These are phyloP conservation scores for Trachythela sp. DNA, from an alignment of 64 coral and sea anemone species.

Conservation along the genomic window DNA sequence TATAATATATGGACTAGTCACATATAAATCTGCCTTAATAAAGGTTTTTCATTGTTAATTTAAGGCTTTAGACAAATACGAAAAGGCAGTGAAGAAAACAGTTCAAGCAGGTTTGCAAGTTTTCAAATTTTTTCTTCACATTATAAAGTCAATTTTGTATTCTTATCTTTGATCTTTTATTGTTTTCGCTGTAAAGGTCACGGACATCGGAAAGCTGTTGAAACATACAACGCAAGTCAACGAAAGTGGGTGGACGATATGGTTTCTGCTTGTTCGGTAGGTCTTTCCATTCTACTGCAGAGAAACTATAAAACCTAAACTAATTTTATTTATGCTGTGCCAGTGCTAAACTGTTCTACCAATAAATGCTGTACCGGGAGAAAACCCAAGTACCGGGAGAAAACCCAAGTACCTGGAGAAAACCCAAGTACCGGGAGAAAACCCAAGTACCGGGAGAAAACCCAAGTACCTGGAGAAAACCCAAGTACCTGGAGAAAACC, in stretches of 20 bases:
- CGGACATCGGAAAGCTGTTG: neutral
- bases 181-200: neutral
- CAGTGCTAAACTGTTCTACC: too few relatives aligned
- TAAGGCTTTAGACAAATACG: constrained; percentile 8
- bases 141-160: neutral
- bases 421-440: too few relatives aligned
- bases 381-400: too few relatives aligned
- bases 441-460: too few relatives aligned
- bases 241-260: constrained; percentile 16
- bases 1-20: too few relatives aligned
- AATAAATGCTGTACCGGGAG: too few relatives aligned
- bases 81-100: constrained; percentile 19
- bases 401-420: too few relatives aligned
- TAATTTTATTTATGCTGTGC: too few relatives aligned
- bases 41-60: neutral
- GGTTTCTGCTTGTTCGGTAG: constrained; percentile 15
- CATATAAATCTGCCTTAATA: neutral
- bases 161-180: neutral
- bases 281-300: neutral
- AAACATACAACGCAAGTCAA: constrained; percentile 10
- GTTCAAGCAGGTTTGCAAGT: neutral
- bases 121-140: neutral
- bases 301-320: neutral
- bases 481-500: too few relatives aligned
- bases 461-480: too few relatives aligned